Evolutionary conservation across 2,797 vertebrate species (phyloP).

Genomic region (Phoxinus dragarum): DNA sequence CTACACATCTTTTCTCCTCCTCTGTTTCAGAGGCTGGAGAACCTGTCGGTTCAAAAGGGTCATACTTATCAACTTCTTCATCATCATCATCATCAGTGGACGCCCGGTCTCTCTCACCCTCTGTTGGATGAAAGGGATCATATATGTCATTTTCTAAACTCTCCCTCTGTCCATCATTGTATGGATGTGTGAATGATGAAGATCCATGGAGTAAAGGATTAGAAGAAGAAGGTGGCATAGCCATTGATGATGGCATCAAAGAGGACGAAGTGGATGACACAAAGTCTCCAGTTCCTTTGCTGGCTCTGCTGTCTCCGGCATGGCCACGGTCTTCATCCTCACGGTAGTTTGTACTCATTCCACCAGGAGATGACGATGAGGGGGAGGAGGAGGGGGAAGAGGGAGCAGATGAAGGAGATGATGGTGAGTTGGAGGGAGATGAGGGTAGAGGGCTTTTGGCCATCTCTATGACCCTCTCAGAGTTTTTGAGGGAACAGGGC

Average conservation of each 20-base stretch:
- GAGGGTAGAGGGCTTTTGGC: conserved; percentile 69
- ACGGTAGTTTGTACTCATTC: conserved; percentile 61
- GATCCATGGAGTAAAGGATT: conserved; percentile 54
- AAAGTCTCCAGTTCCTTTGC: conserved; percentile 64
- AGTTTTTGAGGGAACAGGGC: conserved; percentile 63
- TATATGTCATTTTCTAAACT: conserved; percentile 80
- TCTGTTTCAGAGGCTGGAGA: conserved; percentile 82
- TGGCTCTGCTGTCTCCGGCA: conserved; percentile 54
- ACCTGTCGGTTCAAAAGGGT: conserved; percentile 95
- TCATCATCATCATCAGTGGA: conserved; percentile 69
- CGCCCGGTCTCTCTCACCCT: conserved; percentile 70
- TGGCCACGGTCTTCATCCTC: conserved; percentile 67
- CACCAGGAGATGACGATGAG: conserved; percentile 71
- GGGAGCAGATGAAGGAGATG: conserved; percentile 73
- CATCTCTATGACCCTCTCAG: conserved; percentile 63
- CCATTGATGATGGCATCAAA: conserved; percentile 53
- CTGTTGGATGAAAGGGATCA: conserved; percentile 89
- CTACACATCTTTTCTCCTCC: conserved; percentile 35
- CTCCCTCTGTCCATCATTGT: conserved; percentile 61
- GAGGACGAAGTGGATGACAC: conserved; percentile 77
- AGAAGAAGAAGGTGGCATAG: conserved; percentile 46
- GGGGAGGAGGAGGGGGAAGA: conserved; percentile 71
- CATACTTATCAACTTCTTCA: conserved; percentile 89
- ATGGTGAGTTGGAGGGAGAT: conserved; percentile 72
- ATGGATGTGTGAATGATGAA: conserved; percentile 59